phyloP scores from a whole-genome alignment of 2,113 vertebrate species.

The Lichenostomus cassidix region DNA sequence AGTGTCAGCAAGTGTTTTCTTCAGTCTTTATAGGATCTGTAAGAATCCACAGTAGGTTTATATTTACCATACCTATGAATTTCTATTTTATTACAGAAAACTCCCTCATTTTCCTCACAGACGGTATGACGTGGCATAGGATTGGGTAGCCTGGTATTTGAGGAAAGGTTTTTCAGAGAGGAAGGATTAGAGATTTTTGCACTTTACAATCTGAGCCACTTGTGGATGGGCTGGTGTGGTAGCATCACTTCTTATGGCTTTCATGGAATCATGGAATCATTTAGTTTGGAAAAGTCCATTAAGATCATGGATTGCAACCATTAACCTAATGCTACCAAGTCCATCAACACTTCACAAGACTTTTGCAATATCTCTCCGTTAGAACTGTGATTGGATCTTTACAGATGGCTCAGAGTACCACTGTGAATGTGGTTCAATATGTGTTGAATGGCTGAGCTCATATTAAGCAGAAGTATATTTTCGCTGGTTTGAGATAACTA shows the following conservation, averaged over 20 bases:
- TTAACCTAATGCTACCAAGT: not conserved
- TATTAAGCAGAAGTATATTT: not conserved
- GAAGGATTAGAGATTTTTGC: not conserved
- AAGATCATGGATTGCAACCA: not conserved
- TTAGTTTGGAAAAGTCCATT: not conserved
- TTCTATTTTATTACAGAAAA: not conserved
- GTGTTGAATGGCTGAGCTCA: not conserved
- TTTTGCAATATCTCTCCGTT: not conserved
- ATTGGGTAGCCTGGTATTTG: not conserved
- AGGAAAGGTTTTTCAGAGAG: not conserved
- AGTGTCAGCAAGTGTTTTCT: not conserved
- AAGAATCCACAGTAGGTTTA: not conserved
- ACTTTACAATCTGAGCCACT: not conserved
- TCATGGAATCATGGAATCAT: not conserved
- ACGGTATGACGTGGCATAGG: not conserved
- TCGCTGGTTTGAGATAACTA: not conserved
- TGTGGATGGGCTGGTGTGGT: not conserved
- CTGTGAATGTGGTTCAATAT: not conserved
- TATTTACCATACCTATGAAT: not conserved
- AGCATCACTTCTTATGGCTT: not conserved
- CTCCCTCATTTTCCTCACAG: not conserved
- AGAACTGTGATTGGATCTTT: not conserved
- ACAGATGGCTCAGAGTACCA: not conserved
- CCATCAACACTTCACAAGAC: not conserved
- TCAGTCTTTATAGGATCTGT: not conserved